These are phyloP conservation scores for Nestor notabilis DNA, from an alignment of 2,113 vertebrate species.

Conservation along the genomic window DNA sequence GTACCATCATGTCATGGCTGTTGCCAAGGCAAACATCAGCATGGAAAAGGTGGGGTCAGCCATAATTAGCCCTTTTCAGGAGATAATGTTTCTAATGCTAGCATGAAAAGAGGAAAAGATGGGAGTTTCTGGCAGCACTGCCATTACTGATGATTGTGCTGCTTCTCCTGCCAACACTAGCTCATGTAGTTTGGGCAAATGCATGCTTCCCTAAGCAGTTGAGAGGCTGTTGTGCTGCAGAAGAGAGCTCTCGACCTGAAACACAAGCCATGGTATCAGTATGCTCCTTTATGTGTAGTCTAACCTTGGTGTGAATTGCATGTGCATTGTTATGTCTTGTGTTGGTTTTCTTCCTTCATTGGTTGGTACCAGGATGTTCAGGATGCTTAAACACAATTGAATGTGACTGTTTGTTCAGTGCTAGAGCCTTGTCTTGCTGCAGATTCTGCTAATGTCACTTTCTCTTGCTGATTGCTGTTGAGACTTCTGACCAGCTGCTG, in stretches of 20 bases:
- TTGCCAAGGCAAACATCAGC: background rate
- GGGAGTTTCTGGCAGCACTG: background rate
- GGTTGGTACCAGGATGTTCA: background rate
- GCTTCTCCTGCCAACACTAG: background rate
- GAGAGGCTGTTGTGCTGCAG: background rate
- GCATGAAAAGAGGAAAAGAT: background rate
- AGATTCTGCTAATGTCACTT: conserved; percentile 36
- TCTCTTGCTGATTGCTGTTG: conserved; percentile 40
- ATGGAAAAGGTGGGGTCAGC: background rate
- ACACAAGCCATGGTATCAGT: rapidly evolving
- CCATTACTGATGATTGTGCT: background rate
- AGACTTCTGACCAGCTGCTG: conserved; percentile 53
- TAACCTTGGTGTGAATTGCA: background rate
- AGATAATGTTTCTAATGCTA: background rate
- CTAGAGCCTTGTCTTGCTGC: background rate
- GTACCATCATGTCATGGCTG: background rate
- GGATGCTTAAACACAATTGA: background rate
- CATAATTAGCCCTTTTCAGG: background rate
- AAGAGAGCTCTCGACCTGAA: background rate
- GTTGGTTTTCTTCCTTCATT: background rate
- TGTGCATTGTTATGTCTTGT: background rate
- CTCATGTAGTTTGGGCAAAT: background rate
- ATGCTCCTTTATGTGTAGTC: background rate
- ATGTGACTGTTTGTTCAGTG: background rate
- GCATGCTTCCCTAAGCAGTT: background rate